Evolutionary conservation across 30 jellyfish, hydroid and myxozoan species (phyloP), one percentile per base, ranked within the genome.

Genomic region (Hydractinia echinata): DNA sequence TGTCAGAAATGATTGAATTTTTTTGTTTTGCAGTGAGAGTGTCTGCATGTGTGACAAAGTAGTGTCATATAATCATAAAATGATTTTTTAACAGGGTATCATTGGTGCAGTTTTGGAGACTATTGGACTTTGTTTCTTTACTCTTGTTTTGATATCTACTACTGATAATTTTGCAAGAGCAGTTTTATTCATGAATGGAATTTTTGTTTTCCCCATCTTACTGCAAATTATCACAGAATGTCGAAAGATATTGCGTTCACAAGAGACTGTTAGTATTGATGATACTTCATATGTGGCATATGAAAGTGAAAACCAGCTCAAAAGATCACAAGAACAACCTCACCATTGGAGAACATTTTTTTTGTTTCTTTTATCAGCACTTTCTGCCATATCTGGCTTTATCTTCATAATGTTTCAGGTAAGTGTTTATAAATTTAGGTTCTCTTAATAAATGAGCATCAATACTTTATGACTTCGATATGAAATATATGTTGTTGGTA

Each of bases 121-220:
- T 8, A 6, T 83, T 71, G 97, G 97, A 7, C 61, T 91, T 18
- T 85, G 91, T 61, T 49, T 83, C 64, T 91, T 91, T 78, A 72
- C 95, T 10, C 48, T 91, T 66, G 91, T 83, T 3, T 52, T 91
- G 44, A 86, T 87, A 50, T 54, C 95, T 4, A 15, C 52, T 21
- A 85, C 76, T 52, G 52, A 81, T 60, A 81, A 72, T 79, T 82
- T 84, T 6, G 81, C 79, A 66, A 73, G 52, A 54, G 82, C 89
- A 6, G 71, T 79, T 10, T 61, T 86, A 6, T 86, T 39, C 55
- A 91, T 91, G 97, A 91, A 91, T 73, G 96, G 97, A 64, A 80
- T 91, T 16, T 91, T 73, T 81, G 9, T 91, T 15, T 69, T 91
- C 60, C 95, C 94, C 8, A 74, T 80, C n/a, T 72, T 79, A 8